Conservation (phyloP, 30 jellyfish, hydroid and myxozoan genomes). For the Hydra vulgaris region DNA sequence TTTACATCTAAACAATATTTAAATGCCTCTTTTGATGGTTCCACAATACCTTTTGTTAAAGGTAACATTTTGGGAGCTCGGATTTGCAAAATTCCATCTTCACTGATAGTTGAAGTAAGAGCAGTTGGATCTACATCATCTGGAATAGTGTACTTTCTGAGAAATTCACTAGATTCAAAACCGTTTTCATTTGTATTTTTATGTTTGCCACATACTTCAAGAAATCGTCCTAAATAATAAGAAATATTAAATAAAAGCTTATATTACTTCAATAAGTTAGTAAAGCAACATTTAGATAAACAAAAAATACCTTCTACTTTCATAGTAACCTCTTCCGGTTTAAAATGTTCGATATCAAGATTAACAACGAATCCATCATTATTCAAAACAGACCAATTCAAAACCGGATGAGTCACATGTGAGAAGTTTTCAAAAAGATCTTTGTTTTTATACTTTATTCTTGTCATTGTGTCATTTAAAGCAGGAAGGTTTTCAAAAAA, state of each 20-base stretch:
- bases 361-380: constrained; percentile 9
- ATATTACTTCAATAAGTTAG: too few species aligned
- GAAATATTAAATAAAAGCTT: too few species aligned
- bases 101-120: constrained; percentile 23
- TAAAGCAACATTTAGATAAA: too few species aligned
- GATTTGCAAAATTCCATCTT: constrained; percentile 36
- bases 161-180: constrained; percentile 40
- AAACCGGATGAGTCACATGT: neutral
- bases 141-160: constrained; percentile 35
- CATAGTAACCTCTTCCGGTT: constrained; percentile 36
- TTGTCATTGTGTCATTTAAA: neutral
- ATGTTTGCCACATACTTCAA: constrained; percentile 43
- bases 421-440: constrained; percentile 30
- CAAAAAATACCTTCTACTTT: constrained; percentile 50
- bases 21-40: constrained; percentile 10
- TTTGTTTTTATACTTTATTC: constrained; percentile 4
- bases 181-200: too few species aligned
- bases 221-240: constrained; percentile 30
- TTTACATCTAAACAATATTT: constrained; percentile 12
- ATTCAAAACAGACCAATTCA: too few species aligned
- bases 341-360: constrained; percentile 32
- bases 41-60: neutral
- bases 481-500: neutral
- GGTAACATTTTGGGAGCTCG: constrained; percentile 12
- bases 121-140: constrained; percentile 26